Conservation (phyloP, 2,888 invertebrate species). For the Nomada lathburiana region DNA sequence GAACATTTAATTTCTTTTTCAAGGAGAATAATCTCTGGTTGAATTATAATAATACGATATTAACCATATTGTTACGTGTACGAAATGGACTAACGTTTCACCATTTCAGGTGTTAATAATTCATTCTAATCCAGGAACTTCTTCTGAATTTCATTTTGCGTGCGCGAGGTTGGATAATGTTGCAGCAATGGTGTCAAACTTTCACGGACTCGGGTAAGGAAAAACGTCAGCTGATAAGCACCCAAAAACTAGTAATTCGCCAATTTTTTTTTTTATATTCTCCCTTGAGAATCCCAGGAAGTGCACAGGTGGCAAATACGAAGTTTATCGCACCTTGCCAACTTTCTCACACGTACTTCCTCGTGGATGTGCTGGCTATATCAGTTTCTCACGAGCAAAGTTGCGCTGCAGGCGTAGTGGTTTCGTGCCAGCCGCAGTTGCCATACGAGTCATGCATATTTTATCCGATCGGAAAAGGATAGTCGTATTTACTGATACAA, state of each 20-base stretch:
- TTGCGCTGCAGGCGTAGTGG: constrained; percentile 26
- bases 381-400: constrained; percentile 33
- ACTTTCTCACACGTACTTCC: constrained; percentile 44
- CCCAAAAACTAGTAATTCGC: background rate
- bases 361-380: constrained; percentile 3
- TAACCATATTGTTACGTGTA: no score
- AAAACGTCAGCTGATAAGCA: no score
- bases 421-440: constrained; percentile 12
- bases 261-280: background rate
- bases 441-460: constrained; percentile 63
- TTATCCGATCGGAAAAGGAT: constrained; percentile 70
- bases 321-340: constrained; percentile 41
- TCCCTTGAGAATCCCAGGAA: constrained; percentile 22
- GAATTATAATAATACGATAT: no score
- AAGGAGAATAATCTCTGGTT: no score
- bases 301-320: constrained; percentile 39
- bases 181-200: background rate
- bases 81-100: no score
- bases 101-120: no score
- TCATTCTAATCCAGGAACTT: no score
- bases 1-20: no score
- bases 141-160: background rate
- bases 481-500: constrained; percentile 61
- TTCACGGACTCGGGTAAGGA: no score
- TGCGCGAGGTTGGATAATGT: background rate